Evolutionary conservation across 2,888 invertebrate genomes (phyloP), one percentile per base, ranked within the genome.

Genomic region (Pycnomerus fuliginosus): DNA sequence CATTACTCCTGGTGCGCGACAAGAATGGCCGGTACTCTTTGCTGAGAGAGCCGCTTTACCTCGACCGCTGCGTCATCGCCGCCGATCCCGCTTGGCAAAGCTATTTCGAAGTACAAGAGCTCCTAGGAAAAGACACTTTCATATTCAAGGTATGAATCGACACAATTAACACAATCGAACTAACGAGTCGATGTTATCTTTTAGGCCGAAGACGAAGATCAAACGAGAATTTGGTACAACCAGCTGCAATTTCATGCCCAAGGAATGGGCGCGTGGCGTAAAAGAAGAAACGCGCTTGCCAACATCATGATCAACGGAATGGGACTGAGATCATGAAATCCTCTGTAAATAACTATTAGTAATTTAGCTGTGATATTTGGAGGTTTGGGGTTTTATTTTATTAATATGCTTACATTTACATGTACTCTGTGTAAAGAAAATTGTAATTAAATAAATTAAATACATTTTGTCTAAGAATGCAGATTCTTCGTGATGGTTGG

Each of bases 251-350:
- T 87, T 65, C 92, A 94, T 70, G 89, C 92, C 14, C 90, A 91
- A 68, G 90, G 93, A 44, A 85, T 95, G 56, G 95, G 95, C 44
- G 84, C 89, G 3, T 96, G 96, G 96, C 80, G 95, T 36, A 86
- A 88, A 69, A 78, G 95, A 51, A 80, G 96, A 22, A 93, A 92
- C 65, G 96, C 94, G 3, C 76, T 96, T 60, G 93, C 95, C n/a
- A 95, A 96, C 68, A 95, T 96, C 57, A 95, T 96, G 93, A 93
- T 95, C 65, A 92, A 90, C 69, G 90, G 90, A 34, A 85, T 85
- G 85, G 72, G 73, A 27, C 59, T 72, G 38, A 55, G 73, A 50
- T 67, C 71, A 33, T 71, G 64, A 52, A n/a, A n/a, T n/a, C n/a
- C n/a, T n/a, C n/a, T 42, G 15, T 29, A 38, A 24, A 43, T 40